These are phyloP conservation scores for Morpho helenor DNA, from an alignment of 2,888 invertebrate genomes.

Conservation along the genomic window DNA sequence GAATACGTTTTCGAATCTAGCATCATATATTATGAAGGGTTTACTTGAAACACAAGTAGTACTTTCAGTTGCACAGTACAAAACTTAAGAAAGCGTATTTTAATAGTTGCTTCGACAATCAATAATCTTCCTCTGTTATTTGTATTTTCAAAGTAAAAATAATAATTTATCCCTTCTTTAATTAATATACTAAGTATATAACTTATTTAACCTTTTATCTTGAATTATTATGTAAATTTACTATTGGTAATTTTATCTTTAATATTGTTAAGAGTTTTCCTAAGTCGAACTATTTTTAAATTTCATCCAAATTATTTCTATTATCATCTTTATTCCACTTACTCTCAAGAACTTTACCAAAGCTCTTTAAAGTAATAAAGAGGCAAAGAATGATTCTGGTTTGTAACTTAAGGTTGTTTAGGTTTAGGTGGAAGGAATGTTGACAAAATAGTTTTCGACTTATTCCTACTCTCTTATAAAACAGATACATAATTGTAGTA, in stretches of 20 bases:
- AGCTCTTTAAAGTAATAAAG: conserved; percentile 15
- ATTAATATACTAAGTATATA: conserved; percentile 19
- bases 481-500: conserved; percentile 46
- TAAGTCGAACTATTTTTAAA: conserved; percentile 24
- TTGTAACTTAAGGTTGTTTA: conserved; percentile 50
- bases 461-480: conserved; percentile 40
- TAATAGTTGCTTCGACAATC: conserved; percentile 20
- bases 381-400: conserved; percentile 8
- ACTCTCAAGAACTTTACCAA: conserved; percentile 13
- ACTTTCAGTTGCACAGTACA: conserved; percentile 32
- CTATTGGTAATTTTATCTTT: conserved; percentile 24
- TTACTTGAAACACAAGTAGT: conserved; percentile 25
- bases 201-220: conserved; percentile 23
- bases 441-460: conserved; percentile 35
- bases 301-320: conserved; percentile 8
- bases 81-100: conserved; percentile 20
- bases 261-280: conserved; percentile 26
- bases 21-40: conserved; percentile 27
- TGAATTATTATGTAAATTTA: conserved; percentile 23
- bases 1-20: conserved; percentile 30
- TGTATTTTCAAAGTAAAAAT: conserved; percentile 16
- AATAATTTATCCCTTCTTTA: conserved; percentile 24
- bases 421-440: conserved; percentile 38
- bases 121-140: conserved; percentile 23
- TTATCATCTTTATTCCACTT: conserved; percentile 7